phyloP scores from a whole-genome alignment of 2,113 vertebrate genomes.

The Xyliphius kryptos region DNA sequence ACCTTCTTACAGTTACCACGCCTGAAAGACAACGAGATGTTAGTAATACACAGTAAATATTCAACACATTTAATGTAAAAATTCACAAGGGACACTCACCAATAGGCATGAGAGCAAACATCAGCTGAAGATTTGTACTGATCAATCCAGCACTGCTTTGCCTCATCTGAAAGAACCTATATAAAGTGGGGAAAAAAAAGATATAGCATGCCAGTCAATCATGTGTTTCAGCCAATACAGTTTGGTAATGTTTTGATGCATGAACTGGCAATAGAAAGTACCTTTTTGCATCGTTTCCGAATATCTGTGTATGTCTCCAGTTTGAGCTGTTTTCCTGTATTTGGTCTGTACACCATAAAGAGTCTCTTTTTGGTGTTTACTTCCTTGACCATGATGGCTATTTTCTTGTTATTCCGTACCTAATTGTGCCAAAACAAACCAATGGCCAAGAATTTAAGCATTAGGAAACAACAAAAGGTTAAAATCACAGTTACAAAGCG shows the following conservation, averaged over 20 bases:
- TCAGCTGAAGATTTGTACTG: constrained; percentile 88
- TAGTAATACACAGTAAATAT: no score
- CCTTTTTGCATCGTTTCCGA: constrained; percentile 97
- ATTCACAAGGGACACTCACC: constrained; percentile 62
- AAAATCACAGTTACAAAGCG: no score
- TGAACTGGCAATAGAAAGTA: constrained; percentile 40
- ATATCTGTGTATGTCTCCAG: constrained; percentile 86
- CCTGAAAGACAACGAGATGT: constrained; percentile 61
- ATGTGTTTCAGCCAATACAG: background rate
- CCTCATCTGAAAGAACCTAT: constrained; percentile 90
- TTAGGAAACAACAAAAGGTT: no score
- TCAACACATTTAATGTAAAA: background rate
- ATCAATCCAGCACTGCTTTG: constrained; percentile 86
- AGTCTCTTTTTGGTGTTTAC: constrained; percentile 92
- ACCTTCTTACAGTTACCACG: constrained; percentile 97
- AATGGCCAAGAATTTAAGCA: no score
- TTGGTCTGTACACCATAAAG: constrained; percentile 91
- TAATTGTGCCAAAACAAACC: no score
- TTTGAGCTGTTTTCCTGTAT: constrained; percentile 93
- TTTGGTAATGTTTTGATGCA: background rate
- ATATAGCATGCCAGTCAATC: background rate
- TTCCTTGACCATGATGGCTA: constrained; percentile 88
- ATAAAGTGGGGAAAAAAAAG: background rate
- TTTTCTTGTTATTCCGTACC: constrained; percentile 96
- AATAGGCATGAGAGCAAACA: constrained; percentile 92